These are phyloP conservation scores for Petroica traversi DNA, from an alignment of 2,113 vertebrate genomes.

Conservation along the genomic window DNA sequence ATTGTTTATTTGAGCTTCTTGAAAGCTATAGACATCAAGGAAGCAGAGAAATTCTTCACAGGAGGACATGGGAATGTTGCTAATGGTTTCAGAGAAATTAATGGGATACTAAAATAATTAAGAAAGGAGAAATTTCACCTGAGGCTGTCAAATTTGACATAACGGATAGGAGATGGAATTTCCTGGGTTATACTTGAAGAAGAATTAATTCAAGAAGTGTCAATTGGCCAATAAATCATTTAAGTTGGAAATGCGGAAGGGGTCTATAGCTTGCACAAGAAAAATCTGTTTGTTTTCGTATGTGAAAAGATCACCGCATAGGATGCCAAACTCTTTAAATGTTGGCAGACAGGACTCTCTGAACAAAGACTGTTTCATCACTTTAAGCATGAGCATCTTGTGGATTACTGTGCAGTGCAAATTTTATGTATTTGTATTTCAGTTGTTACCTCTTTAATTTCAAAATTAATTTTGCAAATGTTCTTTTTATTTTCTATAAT, in stretches of 20 bases:
- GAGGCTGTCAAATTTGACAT: conserved; percentile 41
- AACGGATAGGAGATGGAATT: conserved; percentile 37
- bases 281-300: conserved; percentile 30
- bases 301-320: not conserved
- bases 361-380: not conserved
- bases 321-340: conserved; percentile 12
- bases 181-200: conserved; percentile 43
- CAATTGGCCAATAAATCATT: conserved; percentile 49
- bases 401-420: not conserved
- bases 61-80: not conserved
- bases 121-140: conserved; percentile 49
- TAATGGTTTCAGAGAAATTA: conserved; percentile 43
- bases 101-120: conserved; percentile 59
- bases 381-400: not conserved
- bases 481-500: not conserved
- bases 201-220: conserved; percentile 38
- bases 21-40: not conserved
- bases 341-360: not conserved
- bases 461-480: not conserved
- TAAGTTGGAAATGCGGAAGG: conserved; percentile 6
- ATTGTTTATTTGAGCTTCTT: conserved; percentile 21
- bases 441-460: not conserved
- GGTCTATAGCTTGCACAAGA: conserved; percentile 7
- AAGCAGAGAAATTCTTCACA: conserved; percentile 5
- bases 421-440: not conserved